These are phyloP conservation scores for Camarhynchus parvulus DNA, from an alignment of 2,113 vertebrate species.

Conservation along the genomic window DNA sequence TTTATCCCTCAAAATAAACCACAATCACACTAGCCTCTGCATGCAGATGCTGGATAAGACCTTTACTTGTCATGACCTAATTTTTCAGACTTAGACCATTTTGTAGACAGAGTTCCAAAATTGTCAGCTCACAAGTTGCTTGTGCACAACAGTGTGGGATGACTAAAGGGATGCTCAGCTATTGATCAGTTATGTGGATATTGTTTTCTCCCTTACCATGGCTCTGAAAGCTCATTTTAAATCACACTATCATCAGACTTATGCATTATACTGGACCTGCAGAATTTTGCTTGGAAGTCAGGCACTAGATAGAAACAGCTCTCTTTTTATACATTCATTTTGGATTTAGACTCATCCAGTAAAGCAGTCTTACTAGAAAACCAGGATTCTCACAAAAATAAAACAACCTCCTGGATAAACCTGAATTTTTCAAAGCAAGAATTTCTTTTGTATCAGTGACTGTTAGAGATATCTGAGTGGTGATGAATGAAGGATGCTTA, in stretches of 20 bases:
- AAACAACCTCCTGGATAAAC: background rate
- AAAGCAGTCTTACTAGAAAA: background rate
- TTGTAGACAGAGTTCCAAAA: constrained; percentile 11
- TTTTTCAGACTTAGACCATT: background rate
- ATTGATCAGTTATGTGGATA: background rate
- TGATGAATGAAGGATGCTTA: background rate
- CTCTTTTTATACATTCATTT: background rate
- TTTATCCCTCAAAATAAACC: background rate
- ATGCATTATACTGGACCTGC: background rate
- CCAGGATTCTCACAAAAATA: background rate
- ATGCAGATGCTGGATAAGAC: background rate
- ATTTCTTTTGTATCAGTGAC: background rate
- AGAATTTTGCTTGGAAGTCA: background rate
- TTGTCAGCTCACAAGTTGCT: background rate
- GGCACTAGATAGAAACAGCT: background rate
- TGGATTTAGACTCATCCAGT: background rate
- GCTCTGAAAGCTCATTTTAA: background rate
- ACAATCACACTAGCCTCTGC: background rate
- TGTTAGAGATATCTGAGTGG: background rate
- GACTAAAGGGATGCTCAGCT: constrained; percentile 10
- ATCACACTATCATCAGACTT: background rate
- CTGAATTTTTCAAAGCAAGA: background rate
- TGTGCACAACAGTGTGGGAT: background rate
- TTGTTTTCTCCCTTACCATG: background rate
- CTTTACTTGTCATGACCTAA: background rate